Percentiles rank a stretch among this genome's conserved stretches.
These are phyloP conservation scores for Syngnathus floridae DNA, from an alignment of 2,113 vertebrate species.

Conservation along the genomic window DNA sequence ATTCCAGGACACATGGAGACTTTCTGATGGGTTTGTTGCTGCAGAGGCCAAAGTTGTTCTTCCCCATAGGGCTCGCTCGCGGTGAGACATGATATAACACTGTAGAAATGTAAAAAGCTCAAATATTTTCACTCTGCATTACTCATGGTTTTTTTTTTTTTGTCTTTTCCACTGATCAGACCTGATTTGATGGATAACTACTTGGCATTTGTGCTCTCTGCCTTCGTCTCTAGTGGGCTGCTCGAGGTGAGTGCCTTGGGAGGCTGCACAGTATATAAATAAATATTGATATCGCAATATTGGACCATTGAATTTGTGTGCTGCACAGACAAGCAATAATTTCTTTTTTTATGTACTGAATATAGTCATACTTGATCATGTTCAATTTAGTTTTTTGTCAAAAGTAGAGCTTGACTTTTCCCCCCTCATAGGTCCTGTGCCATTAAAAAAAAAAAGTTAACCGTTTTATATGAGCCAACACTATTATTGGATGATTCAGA, in stretches of 20 bases:
- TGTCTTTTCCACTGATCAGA: conserved; percentile 59
- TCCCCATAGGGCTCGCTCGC: conserved; percentile 90
- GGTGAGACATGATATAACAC: conserved; percentile 61
- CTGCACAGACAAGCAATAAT: too few species aligned
- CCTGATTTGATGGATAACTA: conserved; percentile 99
- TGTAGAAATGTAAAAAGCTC: not conserved
- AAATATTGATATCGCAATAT: too few species aligned
- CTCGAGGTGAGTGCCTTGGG: conserved; percentile 77
- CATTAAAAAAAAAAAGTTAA: not conserved
- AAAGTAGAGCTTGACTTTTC: not conserved
- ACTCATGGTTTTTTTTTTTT: not conserved
- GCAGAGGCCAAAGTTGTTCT: conserved; percentile 94
- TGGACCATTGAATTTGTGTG: too few species aligned
- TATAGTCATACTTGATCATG: too few species aligned
- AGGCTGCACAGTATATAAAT: not conserved
- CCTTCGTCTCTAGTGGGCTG: conserved; percentile 91
- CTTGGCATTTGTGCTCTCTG: conserved; percentile 89
- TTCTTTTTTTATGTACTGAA: too few species aligned
- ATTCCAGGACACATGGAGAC: conserved; percentile 94
- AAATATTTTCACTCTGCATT: not conserved
- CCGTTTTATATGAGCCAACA: not conserved
- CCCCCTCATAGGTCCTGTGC: not conserved
- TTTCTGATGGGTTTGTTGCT: conserved; percentile 94
- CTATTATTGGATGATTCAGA: not conserved
- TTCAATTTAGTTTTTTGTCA: too few species aligned